Conservation (phyloP, 92 coral and sea anemone species). For the Paramuricea clavata region DNA sequence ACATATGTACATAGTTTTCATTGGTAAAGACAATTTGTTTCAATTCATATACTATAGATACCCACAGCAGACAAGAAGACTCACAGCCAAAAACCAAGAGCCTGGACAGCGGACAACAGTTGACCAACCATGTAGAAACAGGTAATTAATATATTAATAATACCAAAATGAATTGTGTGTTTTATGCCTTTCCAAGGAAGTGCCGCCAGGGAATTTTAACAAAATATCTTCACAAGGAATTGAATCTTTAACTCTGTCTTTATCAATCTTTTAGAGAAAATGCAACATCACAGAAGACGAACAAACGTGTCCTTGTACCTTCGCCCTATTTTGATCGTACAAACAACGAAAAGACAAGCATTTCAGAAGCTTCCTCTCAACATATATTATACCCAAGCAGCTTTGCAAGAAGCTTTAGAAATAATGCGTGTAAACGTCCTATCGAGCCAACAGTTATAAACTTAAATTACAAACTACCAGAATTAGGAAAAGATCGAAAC, state of each 20-base stretch:
- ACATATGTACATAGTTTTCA: no score
- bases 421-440: background rate
- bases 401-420: background rate
- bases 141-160: background rate
- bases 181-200: no score
- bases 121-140: background rate
- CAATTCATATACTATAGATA: background rate
- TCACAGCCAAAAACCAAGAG: background rate
- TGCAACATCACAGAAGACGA: background rate
- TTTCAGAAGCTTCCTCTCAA: background rate
- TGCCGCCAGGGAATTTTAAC: no score
- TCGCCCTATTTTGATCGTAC: constrained; percentile 11
- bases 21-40: no score
- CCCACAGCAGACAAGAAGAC: background rate
- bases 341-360: background rate
- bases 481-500: background rate
- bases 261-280: background rate
- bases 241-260: background rate
- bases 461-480: constrained; percentile 20
- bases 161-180: background rate
- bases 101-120: background rate
- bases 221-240: background rate
- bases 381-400: constrained; percentile 22
- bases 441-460: constrained; percentile 35
- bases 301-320: constrained; percentile 21